Base-by-base conservation (phyloP, 2,888 invertebrate species). In the Drosophila borborema region DNA sequence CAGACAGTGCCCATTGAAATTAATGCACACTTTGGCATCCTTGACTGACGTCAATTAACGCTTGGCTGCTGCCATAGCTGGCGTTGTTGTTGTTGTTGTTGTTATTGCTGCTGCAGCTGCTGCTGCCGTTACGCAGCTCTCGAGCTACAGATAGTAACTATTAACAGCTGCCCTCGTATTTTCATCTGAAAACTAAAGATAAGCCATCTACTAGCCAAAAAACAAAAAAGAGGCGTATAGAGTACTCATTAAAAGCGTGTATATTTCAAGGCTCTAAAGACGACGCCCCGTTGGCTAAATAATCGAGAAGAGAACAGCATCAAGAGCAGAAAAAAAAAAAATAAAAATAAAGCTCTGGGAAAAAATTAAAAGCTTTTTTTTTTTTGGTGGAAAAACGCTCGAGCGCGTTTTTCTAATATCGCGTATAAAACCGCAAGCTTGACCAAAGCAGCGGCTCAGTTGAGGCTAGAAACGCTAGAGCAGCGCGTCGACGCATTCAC, bases 341-440 rank as follows among this genome's bases (percentile, higher is more conserved):
- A 49, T 61, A 55, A 8, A 62, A 54, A 63, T 72, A 79, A 80
- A 80, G 79, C 79, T 79, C 64, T 56, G 63, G 23, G 55, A 40
- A 45, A 45, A 58, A 58, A 55, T 18, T 28, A 31, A 55, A 58
- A 58, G 77, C 78, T 78, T 74, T 28, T 72, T 78, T 74, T 75
- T 67, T 20, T 31, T 74, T 78, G 59, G 49, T 51, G 60, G 59
- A 43, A 76, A 74, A 79, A 62, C 56, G 75, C 66, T 72, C 80
- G 71, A 77, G 69, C 60, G 72, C 60, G 73, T 82, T 78, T 82
- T 78, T 80, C 76, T 72, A 86, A 89, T 86, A 70, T 59, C 80
- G 65, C 73, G 65, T 87, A 91, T 91, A 91, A 92, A 92, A 91
- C 86, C 91, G 86, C 86, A 80, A 89, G 87, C 85, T 87, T 89